Evolutionary conservation across 2,888 invertebrate species (phyloP).

Genomic region (Ypsolopha sequella): DNA sequence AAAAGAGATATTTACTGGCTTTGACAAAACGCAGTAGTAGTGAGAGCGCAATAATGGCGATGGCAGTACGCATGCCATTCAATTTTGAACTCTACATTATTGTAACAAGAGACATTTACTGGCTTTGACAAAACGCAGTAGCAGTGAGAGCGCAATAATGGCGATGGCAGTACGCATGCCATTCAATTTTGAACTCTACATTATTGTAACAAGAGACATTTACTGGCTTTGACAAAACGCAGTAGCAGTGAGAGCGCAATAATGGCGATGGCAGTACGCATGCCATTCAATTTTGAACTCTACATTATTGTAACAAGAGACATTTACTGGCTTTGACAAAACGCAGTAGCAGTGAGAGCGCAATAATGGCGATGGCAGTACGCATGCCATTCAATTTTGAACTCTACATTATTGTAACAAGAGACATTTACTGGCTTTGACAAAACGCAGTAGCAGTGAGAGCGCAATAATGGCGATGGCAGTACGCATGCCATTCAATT

Average conservation of each 20-base stretch:
- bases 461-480: slow-evolving; percentile 42
- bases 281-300: too few relatives aligned
- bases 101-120: too few relatives aligned
- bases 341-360: slow-evolving; percentile 3
- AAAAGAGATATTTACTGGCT: too few relatives aligned
- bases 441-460: slow-evolving; percentile 50
- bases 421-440: slow-evolving; percentile 46
- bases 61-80: too few relatives aligned
- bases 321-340: slow-evolving; percentile 1
- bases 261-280: not conserved
- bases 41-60: too few relatives aligned
- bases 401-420: too few relatives aligned
- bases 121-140: too few relatives aligned
- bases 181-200: too few relatives aligned
- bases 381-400: not conserved
- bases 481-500: slow-evolving; percentile 48
- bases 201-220: not conserved
- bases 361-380: not conserved
- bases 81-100: too few relatives aligned
- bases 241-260: slow-evolving; percentile 2
- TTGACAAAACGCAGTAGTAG: too few relatives aligned
- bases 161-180: too few relatives aligned
- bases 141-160: too few relatives aligned
- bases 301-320: not conserved
- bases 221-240: slow-evolving; percentile 3